A percentile compares a stretch with the other conserved stretches of the same genome.
Evolutionary conservation across 1,140 invertebrate species (phyloP).

Genomic region (Drosophila parabipectinata): DNA sequence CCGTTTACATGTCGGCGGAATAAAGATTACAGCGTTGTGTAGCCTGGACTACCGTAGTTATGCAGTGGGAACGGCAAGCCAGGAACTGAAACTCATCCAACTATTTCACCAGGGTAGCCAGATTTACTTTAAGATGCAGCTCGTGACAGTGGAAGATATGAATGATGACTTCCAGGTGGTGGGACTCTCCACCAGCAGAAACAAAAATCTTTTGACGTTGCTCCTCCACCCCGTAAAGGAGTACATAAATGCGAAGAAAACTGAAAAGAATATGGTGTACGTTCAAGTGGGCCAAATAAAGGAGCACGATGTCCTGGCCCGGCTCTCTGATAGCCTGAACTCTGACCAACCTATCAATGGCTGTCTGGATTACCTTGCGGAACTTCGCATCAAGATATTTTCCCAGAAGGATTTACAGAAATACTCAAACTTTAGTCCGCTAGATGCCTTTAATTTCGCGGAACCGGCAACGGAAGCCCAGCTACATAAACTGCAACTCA

Average conservation of each 20-base stretch:
- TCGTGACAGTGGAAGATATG: constrained; percentile 9
- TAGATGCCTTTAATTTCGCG: constrained; percentile 37
- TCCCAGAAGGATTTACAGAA: constrained; percentile 20
- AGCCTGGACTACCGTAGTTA: constrained; percentile 11
- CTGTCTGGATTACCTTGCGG: constrained; percentile 46
- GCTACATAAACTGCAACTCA: constrained; percentile 48
- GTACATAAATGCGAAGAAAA: constrained; percentile 18
- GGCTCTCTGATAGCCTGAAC: constrained; percentile 11
- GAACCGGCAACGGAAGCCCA: constrained; percentile 32
- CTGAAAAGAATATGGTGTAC: not conserved
- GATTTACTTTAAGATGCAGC: constrained; percentile 28
- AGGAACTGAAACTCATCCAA: constrained; percentile 22
- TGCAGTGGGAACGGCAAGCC: constrained; percentile 31
- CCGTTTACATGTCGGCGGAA: constrained; percentile 53
- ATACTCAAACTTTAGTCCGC: constrained; percentile 31
- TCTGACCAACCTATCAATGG: constrained; percentile 35
- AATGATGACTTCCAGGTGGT: constrained; percentile 43
- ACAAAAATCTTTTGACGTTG: constrained; percentile 48
- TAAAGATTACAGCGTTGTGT: constrained; percentile 63
- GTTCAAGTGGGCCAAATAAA: constrained; percentile 49
- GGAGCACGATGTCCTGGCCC: constrained; percentile 17
- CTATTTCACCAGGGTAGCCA: constrained; percentile 29
- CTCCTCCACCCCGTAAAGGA: constrained; percentile 57
- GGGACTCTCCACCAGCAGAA: constrained; percentile 41
- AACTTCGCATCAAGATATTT: constrained; percentile 55